phyloP scores from a whole-genome alignment of 2,888 invertebrate genomes.

The Dynastes tityus region DNA sequence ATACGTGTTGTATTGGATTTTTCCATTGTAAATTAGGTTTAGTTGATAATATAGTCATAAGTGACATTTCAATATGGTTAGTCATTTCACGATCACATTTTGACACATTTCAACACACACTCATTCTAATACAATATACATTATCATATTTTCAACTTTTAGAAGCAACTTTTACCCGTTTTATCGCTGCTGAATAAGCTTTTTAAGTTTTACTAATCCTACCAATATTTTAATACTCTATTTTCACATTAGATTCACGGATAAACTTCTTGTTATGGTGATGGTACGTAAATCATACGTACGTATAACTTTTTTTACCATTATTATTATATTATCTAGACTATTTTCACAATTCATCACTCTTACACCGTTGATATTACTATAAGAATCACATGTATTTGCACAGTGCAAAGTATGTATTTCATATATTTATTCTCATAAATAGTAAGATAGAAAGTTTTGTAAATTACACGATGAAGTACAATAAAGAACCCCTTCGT shows the following conservation, averaged over 20 bases:
- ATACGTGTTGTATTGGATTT: too few relatives aligned
- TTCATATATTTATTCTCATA: not conserved
- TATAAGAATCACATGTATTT: not conserved
- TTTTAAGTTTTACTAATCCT: not conserved
- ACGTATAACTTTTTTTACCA: slow-evolving; percentile 4
- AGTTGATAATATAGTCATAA: too few relatives aligned
- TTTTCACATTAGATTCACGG: slow-evolving; percentile 36
- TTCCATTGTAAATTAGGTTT: too few relatives aligned
- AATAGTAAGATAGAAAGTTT: not conserved
- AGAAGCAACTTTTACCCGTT: too few relatives aligned
- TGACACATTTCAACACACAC: too few relatives aligned
- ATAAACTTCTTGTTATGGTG: slow-evolving; percentile 32
- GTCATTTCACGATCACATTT: too few relatives aligned
- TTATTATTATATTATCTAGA: slow-evolving; percentile 11
- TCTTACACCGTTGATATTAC: not conserved
- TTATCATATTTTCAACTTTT: too few relatives aligned
- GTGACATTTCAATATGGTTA: too few relatives aligned
- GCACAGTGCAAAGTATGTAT: slow-evolving; percentile 13
- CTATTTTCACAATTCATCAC: slow-evolving; percentile 11
- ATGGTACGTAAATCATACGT: slow-evolving; percentile 40
- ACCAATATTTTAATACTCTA: slow-evolving; percentile 11
- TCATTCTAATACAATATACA: too few relatives aligned
- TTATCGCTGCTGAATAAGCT: too few relatives aligned
- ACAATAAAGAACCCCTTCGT: not conserved
- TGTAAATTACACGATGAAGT: not conserved